Conservation (phyloP, 1,140 invertebrate genomes). For the Condylostylus longicornis region DNA sequence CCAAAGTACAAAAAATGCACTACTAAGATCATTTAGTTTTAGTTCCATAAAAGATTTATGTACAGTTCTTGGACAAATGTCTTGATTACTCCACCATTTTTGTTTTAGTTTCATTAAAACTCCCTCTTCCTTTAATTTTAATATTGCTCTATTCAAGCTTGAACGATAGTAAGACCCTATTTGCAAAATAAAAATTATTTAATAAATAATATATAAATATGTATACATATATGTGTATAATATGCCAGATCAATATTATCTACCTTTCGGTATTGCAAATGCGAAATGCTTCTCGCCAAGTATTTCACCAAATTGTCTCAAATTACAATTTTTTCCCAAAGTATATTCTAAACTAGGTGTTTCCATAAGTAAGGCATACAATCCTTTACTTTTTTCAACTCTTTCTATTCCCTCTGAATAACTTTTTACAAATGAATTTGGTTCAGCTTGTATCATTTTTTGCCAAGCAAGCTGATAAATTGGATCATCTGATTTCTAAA, state of each 20-base stretch:
- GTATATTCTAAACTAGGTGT: slow-evolving; percentile 82
- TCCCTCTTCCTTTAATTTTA: slow-evolving; percentile 62
- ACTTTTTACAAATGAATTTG: slow-evolving; percentile 61
- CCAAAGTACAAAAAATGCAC: no score
- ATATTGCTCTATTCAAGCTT: slow-evolving; percentile 48
- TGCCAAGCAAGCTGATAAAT: slow-evolving; percentile 59
- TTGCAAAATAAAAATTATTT: no score
- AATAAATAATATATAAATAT: no score
- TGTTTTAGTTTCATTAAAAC: slow-evolving; percentile 49
- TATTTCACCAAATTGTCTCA: slow-evolving; percentile 85
- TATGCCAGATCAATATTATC: not conserved
- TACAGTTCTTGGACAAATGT: slow-evolving; percentile 18
- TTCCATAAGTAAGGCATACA: slow-evolving; percentile 92
- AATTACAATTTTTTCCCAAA: slow-evolving; percentile 73
- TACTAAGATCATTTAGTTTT: no score
- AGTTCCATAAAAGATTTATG: slow-evolving; percentile 30
- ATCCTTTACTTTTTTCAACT: slow-evolving; percentile 54
- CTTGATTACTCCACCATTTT: slow-evolving; percentile 62
- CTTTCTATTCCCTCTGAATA: slow-evolving; percentile 72
- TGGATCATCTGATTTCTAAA: slow-evolving; percentile 49
- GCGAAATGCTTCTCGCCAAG: slow-evolving; percentile 66
- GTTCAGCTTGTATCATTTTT: slow-evolving; percentile 66
- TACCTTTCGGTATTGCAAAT: slow-evolving; percentile 49
- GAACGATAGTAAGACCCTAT: slow-evolving; percentile 44
- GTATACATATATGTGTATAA: not conserved